These are phyloP conservation scores for Kryptopterus vitreolus DNA, from an alignment of 2,797 vertebrate species.

Conservation along the genomic window DNA sequence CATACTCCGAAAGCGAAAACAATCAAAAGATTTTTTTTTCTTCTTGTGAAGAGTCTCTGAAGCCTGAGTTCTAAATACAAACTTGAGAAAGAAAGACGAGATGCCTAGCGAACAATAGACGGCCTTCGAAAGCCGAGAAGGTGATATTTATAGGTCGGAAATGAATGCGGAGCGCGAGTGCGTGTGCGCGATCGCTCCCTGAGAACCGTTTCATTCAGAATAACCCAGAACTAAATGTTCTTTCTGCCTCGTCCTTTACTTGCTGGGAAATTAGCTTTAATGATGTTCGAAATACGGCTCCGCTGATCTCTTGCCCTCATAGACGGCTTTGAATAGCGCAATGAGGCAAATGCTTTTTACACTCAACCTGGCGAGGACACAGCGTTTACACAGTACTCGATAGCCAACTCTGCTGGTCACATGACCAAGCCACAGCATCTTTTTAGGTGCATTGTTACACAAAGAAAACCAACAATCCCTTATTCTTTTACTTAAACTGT, in stretches of 20 bases:
- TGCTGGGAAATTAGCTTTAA: background rate
- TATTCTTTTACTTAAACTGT: too few species aligned
- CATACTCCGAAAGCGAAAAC: conserved; percentile 12
- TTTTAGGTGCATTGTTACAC: too few species aligned
- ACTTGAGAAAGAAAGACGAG: background rate
- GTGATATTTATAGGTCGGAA: conserved; percentile 13
- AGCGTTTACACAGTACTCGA: background rate
- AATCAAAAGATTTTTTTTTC: conserved; percentile 28
- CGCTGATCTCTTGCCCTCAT: background rate
- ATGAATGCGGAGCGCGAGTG: background rate
- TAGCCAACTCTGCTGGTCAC: background rate
- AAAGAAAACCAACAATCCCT: too few species aligned
- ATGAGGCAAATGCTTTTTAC: background rate
- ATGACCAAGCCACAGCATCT: background rate
- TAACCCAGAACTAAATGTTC: conserved; percentile 33
- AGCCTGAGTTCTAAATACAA: conserved; percentile 7
- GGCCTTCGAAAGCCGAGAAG: background rate
- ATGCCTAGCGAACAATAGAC: conserved; percentile 4
- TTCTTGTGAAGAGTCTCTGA: conserved; percentile 11
- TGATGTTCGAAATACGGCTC: background rate
- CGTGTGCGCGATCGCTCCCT: background rate
- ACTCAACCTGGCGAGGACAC: background rate
- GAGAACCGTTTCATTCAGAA: background rate
- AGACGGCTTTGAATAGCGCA: background rate
- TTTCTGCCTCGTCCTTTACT: background rate